Evolutionary conservation across 2,888 invertebrate species (phyloP).

Genomic region (Eupithecia tripunctaria): DNA sequence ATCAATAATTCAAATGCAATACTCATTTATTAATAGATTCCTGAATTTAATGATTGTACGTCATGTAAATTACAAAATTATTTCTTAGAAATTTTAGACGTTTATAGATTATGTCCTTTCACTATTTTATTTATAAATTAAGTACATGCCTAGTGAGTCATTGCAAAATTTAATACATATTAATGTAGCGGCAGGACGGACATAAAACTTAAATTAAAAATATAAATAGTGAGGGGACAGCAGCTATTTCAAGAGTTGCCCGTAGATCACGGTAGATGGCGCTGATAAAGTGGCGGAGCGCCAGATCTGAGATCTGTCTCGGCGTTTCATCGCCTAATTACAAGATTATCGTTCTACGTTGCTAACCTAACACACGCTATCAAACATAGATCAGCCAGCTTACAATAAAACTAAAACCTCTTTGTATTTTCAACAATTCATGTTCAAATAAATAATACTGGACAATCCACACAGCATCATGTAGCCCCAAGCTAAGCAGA

Average conservation of each 20-base stretch:
- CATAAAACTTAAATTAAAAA: conserved; percentile 21
- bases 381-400: conserved; percentile 38
- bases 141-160: background rate
- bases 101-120: background rate
- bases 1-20: background rate
- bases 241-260: conserved; percentile 60
- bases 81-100: background rate
- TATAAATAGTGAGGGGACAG: conserved; percentile 43
- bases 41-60: background rate
- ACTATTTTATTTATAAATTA: background rate
- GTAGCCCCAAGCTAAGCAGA: too few species aligned
- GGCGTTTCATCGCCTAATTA: conserved; percentile 71
- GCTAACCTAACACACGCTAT: conserved; percentile 50
- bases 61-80: background rate
- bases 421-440: background rate
- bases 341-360: conserved; percentile 57
- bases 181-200: background rate
- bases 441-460: background rate
- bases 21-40: background rate
- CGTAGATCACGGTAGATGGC: conserved; percentile 80
- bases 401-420: background rate
- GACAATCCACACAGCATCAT: too few species aligned
- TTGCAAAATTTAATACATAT: background rate
- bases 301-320: conserved; percentile 73
- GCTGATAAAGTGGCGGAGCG: conserved; percentile 74